Percentiles rank a stretch among this genome's conserved stretches.
Conservation (phyloP, 2,113 vertebrate species). For the Petromus typicus region DNA sequence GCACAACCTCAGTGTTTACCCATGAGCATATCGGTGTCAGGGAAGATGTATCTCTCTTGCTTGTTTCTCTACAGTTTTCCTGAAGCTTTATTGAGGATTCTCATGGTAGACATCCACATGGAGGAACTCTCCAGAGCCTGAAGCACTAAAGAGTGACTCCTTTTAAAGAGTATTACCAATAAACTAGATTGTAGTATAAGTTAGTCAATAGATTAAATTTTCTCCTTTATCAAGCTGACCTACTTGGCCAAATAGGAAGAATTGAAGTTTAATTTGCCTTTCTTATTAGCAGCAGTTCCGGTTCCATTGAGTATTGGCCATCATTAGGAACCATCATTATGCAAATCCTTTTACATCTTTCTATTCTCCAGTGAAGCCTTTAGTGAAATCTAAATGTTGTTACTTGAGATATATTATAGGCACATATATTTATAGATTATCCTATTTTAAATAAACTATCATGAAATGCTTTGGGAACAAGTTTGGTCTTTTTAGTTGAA, state of each 20-base stretch:
- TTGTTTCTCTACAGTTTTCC: not conserved
- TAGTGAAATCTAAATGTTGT: not conserved
- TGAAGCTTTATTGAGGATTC: not conserved
- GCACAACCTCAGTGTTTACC: not conserved
- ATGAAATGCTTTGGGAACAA: not conserved
- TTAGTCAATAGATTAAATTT: not conserved
- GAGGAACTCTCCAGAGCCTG: not conserved
- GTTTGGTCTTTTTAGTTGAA: not conserved
- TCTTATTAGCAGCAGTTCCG: not conserved
- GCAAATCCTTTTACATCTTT: not conserved
- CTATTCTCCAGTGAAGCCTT: not conserved
- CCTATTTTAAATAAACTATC: not conserved
- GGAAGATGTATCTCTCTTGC: not conserved
- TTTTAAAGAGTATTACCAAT: not conserved
- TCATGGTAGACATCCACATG: not conserved
- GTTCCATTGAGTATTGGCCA: not conserved
- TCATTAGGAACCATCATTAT: not conserved
- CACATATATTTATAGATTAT: not conserved
- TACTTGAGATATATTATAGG: not conserved
- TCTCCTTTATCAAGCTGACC: not conserved
- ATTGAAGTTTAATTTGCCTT: not conserved
- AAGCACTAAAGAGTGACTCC: not conserved
- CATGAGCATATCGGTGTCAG: not conserved
- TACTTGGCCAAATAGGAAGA: not conserved
- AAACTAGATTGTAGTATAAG: not conserved